Base-by-base conservation (phyloP, 2,113 vertebrate species). In the Anhinga anhinga region DNA sequence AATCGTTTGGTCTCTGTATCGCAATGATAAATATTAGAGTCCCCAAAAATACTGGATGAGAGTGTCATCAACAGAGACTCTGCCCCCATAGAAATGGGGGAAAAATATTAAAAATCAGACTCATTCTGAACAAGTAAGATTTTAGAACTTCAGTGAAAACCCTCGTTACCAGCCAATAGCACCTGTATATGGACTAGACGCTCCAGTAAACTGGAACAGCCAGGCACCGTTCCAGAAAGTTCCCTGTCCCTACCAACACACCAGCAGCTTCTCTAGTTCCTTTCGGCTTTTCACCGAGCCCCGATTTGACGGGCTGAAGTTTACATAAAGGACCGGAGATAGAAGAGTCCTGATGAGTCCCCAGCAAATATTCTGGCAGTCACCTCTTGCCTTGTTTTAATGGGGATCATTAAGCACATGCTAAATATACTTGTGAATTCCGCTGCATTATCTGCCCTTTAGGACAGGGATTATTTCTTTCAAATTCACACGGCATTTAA, bases 141-240 rank as follows among this genome's bases (percentile, higher is more conserved):
- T 29, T 20, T 7, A 47, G 62, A 34, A 29, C 29, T 11, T 15
- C 16, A 20, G 0, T 14, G 42, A 40, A 22, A 56, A 42, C 10
- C 55, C 38, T 11, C 2, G 21, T 17, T n/a, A 13, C 8, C n/a
- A 34, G 87, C n/a, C 18, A 29, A 26, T 0, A 20, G 62, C 62
- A 38, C 11, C 1, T 1, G 66, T 3, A 4, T 3, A 4, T 0
- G 7, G 77, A 25, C 34, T 5, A 7, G 34, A 16, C 8, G 0
- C 20, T n/a, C 10, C 81, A n/a, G 45, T 1, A 8, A n/a, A 10
- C 70, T 10, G 79, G 62, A 38, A 10, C 5, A 53, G 52, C 34
- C 30, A 11, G 45, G 67, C 38, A n/a, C 5, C 7, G 7, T 1
- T 26, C 45, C 47, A 21, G 29, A 19, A 29, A 23, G 23, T 5